Evolutionary conservation across 2,797 vertebrate genomes (phyloP).

Genomic region (Sternarchorhynchus goeldii): DNA sequence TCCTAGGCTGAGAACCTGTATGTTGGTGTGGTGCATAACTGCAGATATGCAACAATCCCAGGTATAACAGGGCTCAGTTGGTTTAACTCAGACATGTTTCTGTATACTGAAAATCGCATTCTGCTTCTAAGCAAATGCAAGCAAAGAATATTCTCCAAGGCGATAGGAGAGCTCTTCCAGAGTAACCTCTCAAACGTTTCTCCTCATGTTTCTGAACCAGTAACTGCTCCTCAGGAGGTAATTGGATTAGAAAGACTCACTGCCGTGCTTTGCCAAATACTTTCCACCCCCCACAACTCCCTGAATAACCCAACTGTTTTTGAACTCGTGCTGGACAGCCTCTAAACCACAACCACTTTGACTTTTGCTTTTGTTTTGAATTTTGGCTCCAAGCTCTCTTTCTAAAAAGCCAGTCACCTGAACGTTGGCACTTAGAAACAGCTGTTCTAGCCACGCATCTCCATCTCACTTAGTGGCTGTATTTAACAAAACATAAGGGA

Average conservation of each 20-base stretch:
- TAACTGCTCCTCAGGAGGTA: constrained; percentile 35
- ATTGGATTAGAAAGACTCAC: constrained; percentile 43
- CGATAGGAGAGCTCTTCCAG: constrained; percentile 15
- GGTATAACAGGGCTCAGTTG: neutral
- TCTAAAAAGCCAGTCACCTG: constrained; percentile 6
- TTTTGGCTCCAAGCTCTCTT: constrained; percentile 19
- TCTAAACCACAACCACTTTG: constrained; percentile 26
- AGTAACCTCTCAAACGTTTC: constrained; percentile 28
- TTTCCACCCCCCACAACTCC: constrained; percentile 29
- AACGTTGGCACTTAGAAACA: constrained; percentile 9
- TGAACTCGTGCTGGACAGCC: constrained; percentile 9
- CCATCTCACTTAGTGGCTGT: constrained; percentile 18
- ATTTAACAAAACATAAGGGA: neutral
- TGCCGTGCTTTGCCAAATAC: constrained; percentile 47
- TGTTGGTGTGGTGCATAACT: neutral
- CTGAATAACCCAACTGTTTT: constrained; percentile 40
- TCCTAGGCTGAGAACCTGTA: neutral
- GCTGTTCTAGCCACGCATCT: constrained; percentile 27
- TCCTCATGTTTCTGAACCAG: constrained; percentile 33
- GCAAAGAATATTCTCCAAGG: constrained; percentile 12
- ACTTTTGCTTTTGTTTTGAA: constrained; percentile 27
- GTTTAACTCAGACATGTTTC: neutral
- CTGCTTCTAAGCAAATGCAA: neutral
- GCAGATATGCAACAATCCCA: neutral
- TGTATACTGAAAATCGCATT: constrained; percentile 17